Evolutionary conservation across 30 jellyfish, hydroid and myxozoan species (phyloP).

Genomic region (Chrysaora quinquecirrha): DNA sequence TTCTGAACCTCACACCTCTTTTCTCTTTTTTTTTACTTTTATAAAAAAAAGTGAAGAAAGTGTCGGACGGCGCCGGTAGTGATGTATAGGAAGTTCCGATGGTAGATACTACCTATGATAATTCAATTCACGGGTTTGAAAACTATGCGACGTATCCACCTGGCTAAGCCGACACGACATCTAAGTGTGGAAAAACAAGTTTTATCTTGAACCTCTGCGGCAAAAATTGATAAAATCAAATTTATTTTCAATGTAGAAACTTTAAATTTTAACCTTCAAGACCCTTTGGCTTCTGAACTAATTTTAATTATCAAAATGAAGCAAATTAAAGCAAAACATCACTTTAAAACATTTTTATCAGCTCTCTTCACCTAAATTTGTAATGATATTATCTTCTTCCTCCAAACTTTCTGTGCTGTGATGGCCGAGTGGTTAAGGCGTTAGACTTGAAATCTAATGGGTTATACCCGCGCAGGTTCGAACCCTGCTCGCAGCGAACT

Average conservation of each 20-base stretch:
- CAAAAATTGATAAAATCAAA: no score
- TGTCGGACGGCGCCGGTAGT: not conserved
- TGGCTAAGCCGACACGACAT: slow-evolving; percentile 40
- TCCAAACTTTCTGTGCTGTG: slow-evolving; percentile 24
- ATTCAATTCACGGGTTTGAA: not conserved
- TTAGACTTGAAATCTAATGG: slow-evolving; percentile 99
- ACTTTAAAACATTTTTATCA: not conserved
- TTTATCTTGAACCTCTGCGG: no score
- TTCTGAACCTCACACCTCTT: no score
- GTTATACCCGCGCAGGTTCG: slow-evolving; percentile 99
- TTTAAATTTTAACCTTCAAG: no score
- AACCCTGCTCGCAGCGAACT: slow-evolving; percentile 67
- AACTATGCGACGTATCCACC: slow-evolving; percentile 30
- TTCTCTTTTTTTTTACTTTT: no score
- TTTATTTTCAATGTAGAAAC: no score
- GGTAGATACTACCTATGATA: no score
- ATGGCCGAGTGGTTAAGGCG: slow-evolving; percentile 99
- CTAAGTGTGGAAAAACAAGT: not conserved
- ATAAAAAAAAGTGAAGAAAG: not conserved
- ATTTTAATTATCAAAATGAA: no score
- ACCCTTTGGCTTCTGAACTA: no score
- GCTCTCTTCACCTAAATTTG: no score
- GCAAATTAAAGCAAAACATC: not conserved
- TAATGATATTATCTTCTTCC: not conserved
- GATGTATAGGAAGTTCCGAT: not conserved